phyloP scores from a whole-genome alignment of 2,113 vertebrate species.

The Egretta garzetta region DNA sequence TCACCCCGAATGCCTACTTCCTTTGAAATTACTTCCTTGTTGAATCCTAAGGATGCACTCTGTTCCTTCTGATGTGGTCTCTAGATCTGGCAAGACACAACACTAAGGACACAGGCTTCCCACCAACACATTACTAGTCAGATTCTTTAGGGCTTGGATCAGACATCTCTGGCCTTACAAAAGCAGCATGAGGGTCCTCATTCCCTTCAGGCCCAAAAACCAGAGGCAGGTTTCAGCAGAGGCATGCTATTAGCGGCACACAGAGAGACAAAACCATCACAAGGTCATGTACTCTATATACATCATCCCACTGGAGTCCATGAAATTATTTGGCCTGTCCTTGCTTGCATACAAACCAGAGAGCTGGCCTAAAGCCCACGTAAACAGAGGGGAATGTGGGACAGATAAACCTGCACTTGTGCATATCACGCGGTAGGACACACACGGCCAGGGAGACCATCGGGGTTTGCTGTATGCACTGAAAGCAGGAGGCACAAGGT shows the following conservation, averaged over 20 bases:
- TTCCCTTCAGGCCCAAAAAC: neutral
- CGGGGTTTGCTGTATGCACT: no score
- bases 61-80: neutral
- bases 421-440: fast-evolving
- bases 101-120: neutral
- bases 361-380: neutral
- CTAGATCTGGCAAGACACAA: neutral
- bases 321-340: neutral
- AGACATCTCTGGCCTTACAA: neutral
- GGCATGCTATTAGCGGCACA: neutral
- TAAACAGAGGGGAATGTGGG: neutral
- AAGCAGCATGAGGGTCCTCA: neutral
- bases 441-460: neutral
- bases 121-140: neutral
- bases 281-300: no score
- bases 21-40: neutral
- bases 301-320: neutral
- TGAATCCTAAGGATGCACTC: neutral
- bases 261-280: neutral
- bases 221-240: neutral
- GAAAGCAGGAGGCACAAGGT: neutral
- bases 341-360: neutral
- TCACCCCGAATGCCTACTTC: neutral
- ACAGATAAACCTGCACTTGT: neutral
- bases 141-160: neutral